Evolutionary conservation across 2,113 vertebrate species (phyloP).

Genomic region (Oryzias melastigma): DNA sequence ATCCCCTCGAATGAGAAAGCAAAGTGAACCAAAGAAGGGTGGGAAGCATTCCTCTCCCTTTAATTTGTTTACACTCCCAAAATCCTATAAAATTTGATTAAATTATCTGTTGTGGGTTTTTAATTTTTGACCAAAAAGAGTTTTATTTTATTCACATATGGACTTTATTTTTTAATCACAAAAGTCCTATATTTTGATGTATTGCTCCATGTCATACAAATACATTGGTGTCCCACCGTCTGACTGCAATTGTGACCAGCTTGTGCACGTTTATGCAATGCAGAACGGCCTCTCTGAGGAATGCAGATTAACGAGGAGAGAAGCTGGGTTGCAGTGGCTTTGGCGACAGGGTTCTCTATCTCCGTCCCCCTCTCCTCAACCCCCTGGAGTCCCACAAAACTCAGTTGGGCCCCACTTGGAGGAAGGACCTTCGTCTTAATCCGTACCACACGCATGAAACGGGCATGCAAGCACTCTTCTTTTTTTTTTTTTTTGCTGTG

Average conservation of each 20-base stretch:
- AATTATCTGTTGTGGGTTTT: too few species aligned
- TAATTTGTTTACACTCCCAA: too few species aligned
- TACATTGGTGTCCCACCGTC: neutral
- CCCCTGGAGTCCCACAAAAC: slow-evolving; percentile 60
- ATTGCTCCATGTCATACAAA: neutral
- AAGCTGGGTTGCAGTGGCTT: slow-evolving; percentile 23
- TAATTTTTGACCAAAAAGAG: too few species aligned
- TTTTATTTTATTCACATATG: too few species aligned
- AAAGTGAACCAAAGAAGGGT: too few species aligned
- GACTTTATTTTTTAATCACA: neutral
- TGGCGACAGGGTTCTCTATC: slow-evolving; percentile 44
- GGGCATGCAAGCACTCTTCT: slow-evolving; percentile 7
- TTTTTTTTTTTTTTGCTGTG: slow-evolving; percentile 3
- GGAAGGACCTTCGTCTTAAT: slow-evolving; percentile 27
- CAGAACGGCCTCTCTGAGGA: slow-evolving; percentile 29
- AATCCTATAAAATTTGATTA: too few species aligned
- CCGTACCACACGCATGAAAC: slow-evolving; percentile 35
- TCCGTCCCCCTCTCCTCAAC: slow-evolving; percentile 31
- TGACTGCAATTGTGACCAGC: slow-evolving; percentile 12
- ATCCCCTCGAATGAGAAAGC: too few species aligned
- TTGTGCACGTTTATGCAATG: neutral
- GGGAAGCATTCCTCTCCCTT: too few species aligned
- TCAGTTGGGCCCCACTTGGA: slow-evolving; percentile 39
- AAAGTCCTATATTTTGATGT: neutral
- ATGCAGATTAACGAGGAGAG: slow-evolving; percentile 41